Conservation (phyloP, 2,797 vertebrate species). For the Phalanger gymnotis region DNA sequence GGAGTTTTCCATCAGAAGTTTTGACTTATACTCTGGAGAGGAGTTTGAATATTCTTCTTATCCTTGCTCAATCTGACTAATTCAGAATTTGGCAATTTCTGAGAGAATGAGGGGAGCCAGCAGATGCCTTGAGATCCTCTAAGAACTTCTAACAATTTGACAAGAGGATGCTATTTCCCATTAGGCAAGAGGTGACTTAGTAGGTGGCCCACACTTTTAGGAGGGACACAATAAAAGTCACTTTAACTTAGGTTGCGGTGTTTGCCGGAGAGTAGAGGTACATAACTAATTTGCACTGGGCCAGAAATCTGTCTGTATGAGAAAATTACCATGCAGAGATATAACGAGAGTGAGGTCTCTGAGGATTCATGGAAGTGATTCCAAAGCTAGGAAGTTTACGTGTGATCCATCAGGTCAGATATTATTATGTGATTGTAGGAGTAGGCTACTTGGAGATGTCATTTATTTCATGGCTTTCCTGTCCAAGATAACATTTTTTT, state of each 20-base stretch:
- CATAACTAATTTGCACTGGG: not conserved
- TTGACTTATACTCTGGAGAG: not conserved
- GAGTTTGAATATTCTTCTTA: not conserved
- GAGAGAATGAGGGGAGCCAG: not conserved
- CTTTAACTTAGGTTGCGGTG: not conserved
- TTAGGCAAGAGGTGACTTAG: not conserved
- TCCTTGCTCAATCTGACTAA: not conserved
- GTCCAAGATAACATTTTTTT: not conserved
- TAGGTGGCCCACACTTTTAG: not conserved
- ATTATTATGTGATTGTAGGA: not conserved
- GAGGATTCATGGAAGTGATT: not conserved
- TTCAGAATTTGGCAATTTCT: not conserved
- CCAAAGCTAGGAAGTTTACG: not conserved
- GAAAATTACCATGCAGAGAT: not conserved
- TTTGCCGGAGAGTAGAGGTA: not conserved
- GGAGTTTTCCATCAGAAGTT: not conserved
- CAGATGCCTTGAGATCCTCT: not conserved
- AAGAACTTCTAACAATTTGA: not conserved
- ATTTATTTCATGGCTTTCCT: not conserved
- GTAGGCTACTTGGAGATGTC: not conserved
- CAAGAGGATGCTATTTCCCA: not conserved
- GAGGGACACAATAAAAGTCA: not conserved
- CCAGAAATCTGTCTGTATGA: not conserved
- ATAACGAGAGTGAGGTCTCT: not conserved
- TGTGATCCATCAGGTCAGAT: not conserved